Evolutionary conservation across 2,113 vertebrate genomes (phyloP), one percentile per base, ranked within the genome.

Genomic region (Fukomys damarensis): DNA sequence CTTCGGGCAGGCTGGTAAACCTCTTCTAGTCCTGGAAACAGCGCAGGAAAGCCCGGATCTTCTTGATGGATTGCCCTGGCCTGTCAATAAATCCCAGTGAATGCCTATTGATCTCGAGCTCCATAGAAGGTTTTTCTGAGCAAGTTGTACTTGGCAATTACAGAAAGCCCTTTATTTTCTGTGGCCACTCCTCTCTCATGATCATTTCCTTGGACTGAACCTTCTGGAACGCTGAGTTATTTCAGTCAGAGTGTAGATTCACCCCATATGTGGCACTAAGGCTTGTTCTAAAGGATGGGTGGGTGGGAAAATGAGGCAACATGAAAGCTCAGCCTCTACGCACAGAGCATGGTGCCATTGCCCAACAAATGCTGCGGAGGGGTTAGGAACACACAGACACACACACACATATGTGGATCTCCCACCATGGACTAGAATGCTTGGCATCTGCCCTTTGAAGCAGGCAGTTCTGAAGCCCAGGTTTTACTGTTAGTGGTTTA

Each of bases 401-500:
- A 24, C 1, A 1, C 20, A 19, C 68, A 70, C 28, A 28, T 26
- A 95, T 46, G 52, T 1, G 65, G 93, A 81, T 97, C 96, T 43
- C 79, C 54, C 22, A 87, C 56, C 92, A 79, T 93, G 1, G 11
- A 19, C 72, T 68, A 22, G 12, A 95, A 83, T 77, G 54, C 85
- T 68, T 38, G 11, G 82, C 63, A 58, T 92, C 68, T 26, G 19
- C 52, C 79, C 56, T 46, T 46, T 12, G n/a, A 93, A 97, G 70
- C 11, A 58, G n/a, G 49, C 1, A n/a, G 95, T 80, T 70, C 82
- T 79, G 35, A 49, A 86, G 91, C 52, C 74, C 32, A 66, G 13
- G 83, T 95, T 97, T 95, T 86, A 68, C 95, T 94, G 46, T 59
- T 41, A 94, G 24, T 38, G 17, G 4, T 95, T 98, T 96, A 96